A percentile compares a stretch with the other conserved stretches of the same genome.
Conservation (phyloP, 2,113 vertebrate species). For the Seriola quinqueradiata region DNA sequence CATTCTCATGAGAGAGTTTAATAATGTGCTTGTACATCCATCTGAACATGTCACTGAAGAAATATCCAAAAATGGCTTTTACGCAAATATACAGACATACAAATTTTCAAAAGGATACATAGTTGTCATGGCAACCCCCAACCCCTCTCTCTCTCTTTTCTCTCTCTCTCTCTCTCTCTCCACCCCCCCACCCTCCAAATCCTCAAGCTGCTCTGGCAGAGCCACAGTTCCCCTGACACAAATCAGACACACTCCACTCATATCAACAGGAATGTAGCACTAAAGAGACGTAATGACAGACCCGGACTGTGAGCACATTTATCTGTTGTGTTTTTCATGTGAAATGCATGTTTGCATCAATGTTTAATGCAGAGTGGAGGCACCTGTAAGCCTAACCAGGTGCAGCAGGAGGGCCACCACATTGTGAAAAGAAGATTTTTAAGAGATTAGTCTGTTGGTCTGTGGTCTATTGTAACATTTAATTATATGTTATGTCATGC, state of each 20-base stretch:
- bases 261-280: constrained; percentile 38
- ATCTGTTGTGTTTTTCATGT: constrained; percentile 42
- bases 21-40: neutral
- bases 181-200: neutral
- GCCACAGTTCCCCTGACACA: constrained; percentile 28
- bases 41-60: neutral
- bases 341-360: constrained; percentile 59
- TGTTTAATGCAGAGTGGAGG: constrained; percentile 49
- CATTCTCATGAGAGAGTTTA: neutral
- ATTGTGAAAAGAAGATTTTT: neutral
- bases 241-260: constrained; percentile 36
- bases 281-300: constrained; percentile 31
- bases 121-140: neutral
- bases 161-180: neutral
- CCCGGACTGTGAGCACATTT: constrained; percentile 12
- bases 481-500: neutral
- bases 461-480: too few species aligned
- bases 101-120: constrained; percentile 1
- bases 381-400: constrained; percentile 31
- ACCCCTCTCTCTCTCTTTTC: too few species aligned
- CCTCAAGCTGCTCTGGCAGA: constrained; percentile 18
- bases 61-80: neutral
- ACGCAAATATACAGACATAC: neutral
- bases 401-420: constrained; percentile 17
- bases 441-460: neutral